Conservation (phyloP, 2,888 invertebrate species). For the Melikaiella ostensackeni region DNA sequence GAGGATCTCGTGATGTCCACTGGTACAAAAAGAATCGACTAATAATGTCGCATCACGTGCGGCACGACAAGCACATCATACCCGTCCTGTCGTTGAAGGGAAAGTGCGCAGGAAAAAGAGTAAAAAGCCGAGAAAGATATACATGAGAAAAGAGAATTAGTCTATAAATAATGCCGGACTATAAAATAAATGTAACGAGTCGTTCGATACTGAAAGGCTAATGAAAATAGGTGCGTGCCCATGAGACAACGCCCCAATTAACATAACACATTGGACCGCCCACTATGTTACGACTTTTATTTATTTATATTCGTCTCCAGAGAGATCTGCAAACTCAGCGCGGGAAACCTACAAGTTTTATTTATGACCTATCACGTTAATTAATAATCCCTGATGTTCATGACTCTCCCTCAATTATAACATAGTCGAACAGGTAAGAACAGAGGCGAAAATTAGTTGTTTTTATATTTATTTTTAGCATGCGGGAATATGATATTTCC, state of each 20-base stretch:
- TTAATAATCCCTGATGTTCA: slow-evolving; percentile 70
- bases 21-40: slow-evolving; percentile 56
- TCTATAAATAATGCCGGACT: slow-evolving; percentile 65
- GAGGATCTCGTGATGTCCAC: slow-evolving; percentile 43
- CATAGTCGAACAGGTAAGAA: slow-evolving; percentile 43
- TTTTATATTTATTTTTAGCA: too few relatives aligned
- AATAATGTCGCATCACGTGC: slow-evolving; percentile 65
- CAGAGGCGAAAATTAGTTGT: slow-evolving; percentile 52
- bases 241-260: slow-evolving; percentile 77
- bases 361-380: slow-evolving; percentile 75
- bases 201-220: slow-evolving; percentile 69
- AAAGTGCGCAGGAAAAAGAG: slow-evolving; percentile 50
- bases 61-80: slow-evolving; percentile 56
- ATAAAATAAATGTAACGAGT: slow-evolving; percentile 70
- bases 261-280: slow-evolving; percentile 73
- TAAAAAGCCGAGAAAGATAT: slow-evolving; percentile 44
- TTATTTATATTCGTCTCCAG: slow-evolving; percentile 76
- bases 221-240: slow-evolving; percentile 75
- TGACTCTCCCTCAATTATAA: slow-evolving; percentile 43
- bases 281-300: slow-evolving; percentile 68
- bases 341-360: slow-evolving; percentile 63
- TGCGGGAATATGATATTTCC: too few relatives aligned
- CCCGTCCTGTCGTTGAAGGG: slow-evolving; percentile 40
- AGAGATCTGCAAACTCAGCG: slow-evolving; percentile 53
- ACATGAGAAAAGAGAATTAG: slow-evolving; percentile 42